Percentiles rank a stretch among this genome's conserved stretches.
These are phyloP conservation scores for Drymodes brunneopygia DNA, from an alignment of 2,113 vertebrate species.

Conservation along the genomic window DNA sequence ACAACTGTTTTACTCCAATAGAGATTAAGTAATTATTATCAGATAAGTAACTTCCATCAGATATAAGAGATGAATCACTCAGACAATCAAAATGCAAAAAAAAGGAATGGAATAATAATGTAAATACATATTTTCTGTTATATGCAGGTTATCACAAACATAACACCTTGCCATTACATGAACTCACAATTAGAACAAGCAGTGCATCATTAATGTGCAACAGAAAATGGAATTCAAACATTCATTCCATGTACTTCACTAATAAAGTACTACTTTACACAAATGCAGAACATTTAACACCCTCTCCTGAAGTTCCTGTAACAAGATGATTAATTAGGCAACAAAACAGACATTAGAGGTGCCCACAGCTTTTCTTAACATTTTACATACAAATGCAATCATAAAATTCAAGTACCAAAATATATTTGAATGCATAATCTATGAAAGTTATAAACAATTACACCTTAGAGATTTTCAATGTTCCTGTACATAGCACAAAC, in stretches of 20 bases:
- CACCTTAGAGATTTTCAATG: neutral
- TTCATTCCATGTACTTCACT: neutral
- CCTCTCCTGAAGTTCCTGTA: neutral
- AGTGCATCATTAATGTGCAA: neutral
- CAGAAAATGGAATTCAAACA: neutral
- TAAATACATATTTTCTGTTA: neutral
- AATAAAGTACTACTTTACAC: neutral
- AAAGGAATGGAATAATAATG: neutral
- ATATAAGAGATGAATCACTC: neutral
- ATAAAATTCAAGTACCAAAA: neutral
- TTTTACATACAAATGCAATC: neutral
- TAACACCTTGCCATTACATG: neutral
- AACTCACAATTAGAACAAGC: neutral
- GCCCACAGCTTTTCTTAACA: neutral
- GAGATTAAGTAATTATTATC: neutral
- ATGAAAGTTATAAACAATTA: neutral
- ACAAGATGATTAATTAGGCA: neutral
- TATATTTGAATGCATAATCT: neutral
- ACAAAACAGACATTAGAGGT: neutral
- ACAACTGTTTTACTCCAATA: neutral
- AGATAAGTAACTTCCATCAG: neutral
- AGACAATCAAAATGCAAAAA: neutral
- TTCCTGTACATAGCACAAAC: neutral
- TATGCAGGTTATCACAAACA: neutral
- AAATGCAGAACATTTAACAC: neutral